These are phyloP conservation scores for Microctonus hyperodae DNA, from an alignment of 2,888 invertebrate genomes.

Conservation along the genomic window DNA sequence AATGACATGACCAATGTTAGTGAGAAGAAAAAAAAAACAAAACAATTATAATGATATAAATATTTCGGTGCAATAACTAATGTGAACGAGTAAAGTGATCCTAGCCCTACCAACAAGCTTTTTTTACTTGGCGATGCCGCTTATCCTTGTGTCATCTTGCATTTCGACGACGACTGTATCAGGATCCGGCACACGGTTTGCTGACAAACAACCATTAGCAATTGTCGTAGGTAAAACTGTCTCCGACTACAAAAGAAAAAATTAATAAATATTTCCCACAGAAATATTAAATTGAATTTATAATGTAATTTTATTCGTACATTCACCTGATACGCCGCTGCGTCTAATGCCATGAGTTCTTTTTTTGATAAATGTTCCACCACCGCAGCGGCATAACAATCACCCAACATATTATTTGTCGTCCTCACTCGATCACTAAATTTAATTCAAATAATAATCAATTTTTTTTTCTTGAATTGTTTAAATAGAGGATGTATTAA, in stretches of 20 bases:
- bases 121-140: constrained; percentile 62
- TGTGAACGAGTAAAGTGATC: constrained; percentile 49
- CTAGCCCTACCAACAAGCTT: constrained; percentile 63
- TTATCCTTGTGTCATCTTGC: constrained; percentile 60
- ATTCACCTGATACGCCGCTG: constrained; percentile 69
- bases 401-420: constrained; percentile 87
- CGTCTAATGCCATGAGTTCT: constrained; percentile 80
- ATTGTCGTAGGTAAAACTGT: constrained; percentile 59
- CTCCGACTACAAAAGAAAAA: constrained; percentile 52
- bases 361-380: constrained; percentile 84
- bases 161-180: constrained; percentile 61
- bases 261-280: background rate
- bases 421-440: constrained; percentile 84
- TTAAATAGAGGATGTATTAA: constrained; percentile 16
- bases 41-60: constrained; percentile 23
- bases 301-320: constrained; percentile 31
- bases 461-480: background rate
- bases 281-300: background rate
- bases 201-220: constrained; percentile 60
- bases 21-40: background rate
- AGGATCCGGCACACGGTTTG: constrained; percentile 61
- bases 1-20: constrained; percentile 20
- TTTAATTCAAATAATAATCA: constrained; percentile 8
- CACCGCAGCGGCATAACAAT: constrained; percentile 86
- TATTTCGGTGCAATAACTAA: constrained; percentile 34